These are phyloP conservation scores for Melanerpes formicivorus DNA, from an alignment of 2,113 vertebrate genomes.

Conservation along the genomic window DNA sequence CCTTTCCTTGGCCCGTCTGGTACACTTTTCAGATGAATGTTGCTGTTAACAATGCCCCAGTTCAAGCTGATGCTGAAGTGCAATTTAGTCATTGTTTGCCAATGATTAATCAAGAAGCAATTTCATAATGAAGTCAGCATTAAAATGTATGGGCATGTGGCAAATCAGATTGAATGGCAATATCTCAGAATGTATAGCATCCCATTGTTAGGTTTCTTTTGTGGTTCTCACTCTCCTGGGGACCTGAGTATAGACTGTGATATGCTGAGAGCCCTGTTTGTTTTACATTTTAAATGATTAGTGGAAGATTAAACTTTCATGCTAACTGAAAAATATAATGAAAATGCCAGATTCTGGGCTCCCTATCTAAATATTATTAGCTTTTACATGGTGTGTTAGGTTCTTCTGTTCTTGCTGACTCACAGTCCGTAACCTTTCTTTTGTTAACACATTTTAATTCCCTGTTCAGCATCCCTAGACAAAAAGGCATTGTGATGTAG, in stretches of 20 bases:
- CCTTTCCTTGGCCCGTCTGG: constrained; percentile 62
- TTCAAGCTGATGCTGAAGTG: constrained; percentile 34
- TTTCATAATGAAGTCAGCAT: constrained; percentile 43
- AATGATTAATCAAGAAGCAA: constrained; percentile 46
- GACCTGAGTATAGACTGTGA: background rate
- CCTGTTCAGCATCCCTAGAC: constrained; percentile 20
- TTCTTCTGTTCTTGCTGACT: constrained; percentile 63
- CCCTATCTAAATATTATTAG: constrained; percentile 64
- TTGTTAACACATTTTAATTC: constrained; percentile 45
- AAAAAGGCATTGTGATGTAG: constrained; percentile 2
- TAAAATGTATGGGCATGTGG: constrained; percentile 56
- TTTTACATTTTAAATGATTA: constrained; percentile 64
- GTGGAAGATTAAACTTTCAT: constrained; percentile 65
- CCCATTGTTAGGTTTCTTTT: constrained; percentile 58
- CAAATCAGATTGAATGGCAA: constrained; percentile 50
- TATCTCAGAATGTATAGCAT: constrained; percentile 67
- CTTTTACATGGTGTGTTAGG: constrained; percentile 51
- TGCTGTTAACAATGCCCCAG: constrained; percentile 43
- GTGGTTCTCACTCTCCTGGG: constrained; percentile 57
- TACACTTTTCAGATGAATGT: constrained; percentile 32
- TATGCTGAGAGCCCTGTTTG: constrained; percentile 36
- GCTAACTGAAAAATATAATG: constrained; percentile 62
- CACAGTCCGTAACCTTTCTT: constrained; percentile 54
- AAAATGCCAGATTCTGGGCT: constrained; percentile 59
- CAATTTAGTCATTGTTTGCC: constrained; percentile 43